phyloP scores from a whole-genome alignment of 2,888 invertebrate genomes.

The Hetaerina titia region DNA sequence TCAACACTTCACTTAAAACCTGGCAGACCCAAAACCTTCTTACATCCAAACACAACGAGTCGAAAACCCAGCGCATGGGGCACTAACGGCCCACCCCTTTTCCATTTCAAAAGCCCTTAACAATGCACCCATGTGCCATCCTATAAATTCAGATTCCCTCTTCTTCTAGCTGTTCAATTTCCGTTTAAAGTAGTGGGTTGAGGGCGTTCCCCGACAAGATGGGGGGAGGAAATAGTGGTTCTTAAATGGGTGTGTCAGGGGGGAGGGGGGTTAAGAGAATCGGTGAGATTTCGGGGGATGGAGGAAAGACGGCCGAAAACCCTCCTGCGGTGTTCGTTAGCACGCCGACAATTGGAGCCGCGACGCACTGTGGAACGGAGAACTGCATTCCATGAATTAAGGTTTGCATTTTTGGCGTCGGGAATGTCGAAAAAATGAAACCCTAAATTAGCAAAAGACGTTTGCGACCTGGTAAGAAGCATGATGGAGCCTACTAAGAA shows the following conservation, averaged over 20 bases:
- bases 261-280: background rate
- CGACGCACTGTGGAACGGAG: too few relatives aligned
- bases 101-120: background rate
- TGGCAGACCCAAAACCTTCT: background rate
- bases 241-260: background rate
- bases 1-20: background rate
- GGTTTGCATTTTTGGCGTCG: too few relatives aligned
- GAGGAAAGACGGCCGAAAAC: background rate
- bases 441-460: too few relatives aligned
- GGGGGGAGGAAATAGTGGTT: background rate
- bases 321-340: too few relatives aligned
- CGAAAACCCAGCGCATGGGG: background rate
- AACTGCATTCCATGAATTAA: too few relatives aligned
- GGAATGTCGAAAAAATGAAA: too few relatives aligned
- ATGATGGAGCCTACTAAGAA: too few relatives aligned
- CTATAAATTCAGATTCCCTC: slow-evolving; percentile 41
- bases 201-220: background rate
- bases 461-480: too few relatives aligned
- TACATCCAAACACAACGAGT: background rate
- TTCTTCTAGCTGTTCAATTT: slow-evolving; percentile 41
- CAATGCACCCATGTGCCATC: background rate
- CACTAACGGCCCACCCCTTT: background rate
- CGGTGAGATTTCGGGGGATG: background rate
- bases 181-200: background rate
- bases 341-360: too few relatives aligned